Conservation (phyloP, 2,888 invertebrate species). For the Pachymerium ferrugineum region DNA sequence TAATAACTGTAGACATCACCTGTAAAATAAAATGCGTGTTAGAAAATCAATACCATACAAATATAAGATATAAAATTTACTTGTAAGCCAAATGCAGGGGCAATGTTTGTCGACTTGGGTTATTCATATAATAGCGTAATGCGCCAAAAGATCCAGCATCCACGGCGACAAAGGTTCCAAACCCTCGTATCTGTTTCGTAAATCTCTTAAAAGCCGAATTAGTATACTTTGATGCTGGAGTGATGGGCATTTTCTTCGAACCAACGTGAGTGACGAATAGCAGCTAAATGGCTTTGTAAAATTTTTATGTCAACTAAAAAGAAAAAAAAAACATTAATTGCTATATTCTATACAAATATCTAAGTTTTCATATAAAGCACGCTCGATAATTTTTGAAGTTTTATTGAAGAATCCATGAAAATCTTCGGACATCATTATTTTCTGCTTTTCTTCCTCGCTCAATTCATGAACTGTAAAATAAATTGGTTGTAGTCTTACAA, state of each 20-base stretch:
- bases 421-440: slow-evolving; percentile 85
- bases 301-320: slow-evolving; percentile 60
- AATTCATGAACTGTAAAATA: slow-evolving; percentile 58
- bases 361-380: slow-evolving; percentile 88
- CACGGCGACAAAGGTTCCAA: slow-evolving; percentile 88
- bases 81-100: slow-evolving; percentile 84
- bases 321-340: no score
- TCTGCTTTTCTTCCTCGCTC: slow-evolving; percentile 93
- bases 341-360: slow-evolving; percentile 96
- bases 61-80: slow-evolving; percentile 40
- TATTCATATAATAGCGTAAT: slow-evolving; percentile 95
- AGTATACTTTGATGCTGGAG: slow-evolving; percentile 91
- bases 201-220: slow-evolving; percentile 86
- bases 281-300: slow-evolving; percentile 83
- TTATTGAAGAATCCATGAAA: slow-evolving; percentile 88
- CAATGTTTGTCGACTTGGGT: slow-evolving; percentile 84
- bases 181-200: slow-evolving; percentile 81
- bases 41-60: not conserved
- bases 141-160: slow-evolving; percentile 93
- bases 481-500: not conserved
- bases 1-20: slow-evolving; percentile 80
- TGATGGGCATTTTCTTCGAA: slow-evolving; percentile 97
- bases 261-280: slow-evolving; percentile 94
- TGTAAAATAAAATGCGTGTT: slow-evolving; percentile 40
- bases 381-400: slow-evolving; percentile 86